Percentiles rank a stretch among this genome's conserved stretches.
Evolutionary conservation across 2,888 invertebrate genomes (phyloP).

Genomic region (Amiota minor): DNA sequence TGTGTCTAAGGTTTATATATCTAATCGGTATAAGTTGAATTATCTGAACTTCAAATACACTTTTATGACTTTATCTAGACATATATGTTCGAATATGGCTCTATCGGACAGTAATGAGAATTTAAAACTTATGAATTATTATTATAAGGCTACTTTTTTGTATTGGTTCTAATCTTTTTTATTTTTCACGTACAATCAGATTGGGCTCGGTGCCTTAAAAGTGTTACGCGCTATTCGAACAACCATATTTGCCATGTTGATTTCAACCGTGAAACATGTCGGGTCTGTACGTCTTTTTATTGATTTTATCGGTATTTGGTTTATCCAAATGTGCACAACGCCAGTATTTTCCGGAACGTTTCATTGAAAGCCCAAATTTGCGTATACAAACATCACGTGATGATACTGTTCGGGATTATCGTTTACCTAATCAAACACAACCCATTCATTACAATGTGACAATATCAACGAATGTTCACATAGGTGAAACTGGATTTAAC

Average conservation of each 20-base stretch:
- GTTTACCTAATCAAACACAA: slow-evolving; percentile 75
- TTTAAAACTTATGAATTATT: too few relatives aligned
- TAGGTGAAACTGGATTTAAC: slow-evolving; percentile 53
- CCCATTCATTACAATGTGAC: slow-evolving; percentile 75
- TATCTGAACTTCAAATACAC: too few relatives aligned
- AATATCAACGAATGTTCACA: slow-evolving; percentile 63
- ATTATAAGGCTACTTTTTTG: too few relatives aligned
- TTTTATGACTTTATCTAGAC: too few relatives aligned
- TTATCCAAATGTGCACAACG: slow-evolving; percentile 28
- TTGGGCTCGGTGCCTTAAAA: background rate
- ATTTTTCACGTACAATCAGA: background rate
- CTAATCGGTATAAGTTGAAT: too few relatives aligned
- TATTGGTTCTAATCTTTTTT: too few relatives aligned
- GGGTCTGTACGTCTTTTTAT: slow-evolving; percentile 69
- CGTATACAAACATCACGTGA: slow-evolving; percentile 5
- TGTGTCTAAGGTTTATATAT: too few relatives aligned
- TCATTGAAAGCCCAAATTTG: slow-evolving; percentile 37
- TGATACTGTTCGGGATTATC: slow-evolving; percentile 55
- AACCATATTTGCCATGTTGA: background rate
- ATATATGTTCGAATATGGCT: too few relatives aligned
- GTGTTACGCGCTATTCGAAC: background rate
- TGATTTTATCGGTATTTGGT: slow-evolving; percentile 50
- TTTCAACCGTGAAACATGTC: slow-evolving; percentile 4
- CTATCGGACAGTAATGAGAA: too few relatives aligned
- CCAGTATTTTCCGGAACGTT: slow-evolving; percentile 36